These are phyloP conservation scores for Syngnathus scovelli DNA, from an alignment of 2,113 vertebrate genomes.

Conservation along the genomic window DNA sequence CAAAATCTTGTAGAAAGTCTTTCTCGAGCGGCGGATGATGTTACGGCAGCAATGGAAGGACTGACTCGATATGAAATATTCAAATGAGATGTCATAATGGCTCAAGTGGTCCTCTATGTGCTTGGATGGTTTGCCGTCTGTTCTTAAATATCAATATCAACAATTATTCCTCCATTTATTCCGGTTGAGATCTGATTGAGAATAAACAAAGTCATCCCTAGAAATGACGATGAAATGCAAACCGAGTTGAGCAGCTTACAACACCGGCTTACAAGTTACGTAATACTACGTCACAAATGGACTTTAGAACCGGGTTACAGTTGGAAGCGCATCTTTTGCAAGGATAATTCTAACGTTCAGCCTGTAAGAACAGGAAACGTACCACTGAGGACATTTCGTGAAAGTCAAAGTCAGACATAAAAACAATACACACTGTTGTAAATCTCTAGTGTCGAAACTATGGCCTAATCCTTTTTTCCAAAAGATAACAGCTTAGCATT, in stretches of 20 bases:
- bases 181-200: constrained; percentile 7
- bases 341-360: constrained; percentile 14
- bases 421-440: constrained; percentile 10
- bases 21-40: background rate
- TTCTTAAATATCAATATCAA: no score
- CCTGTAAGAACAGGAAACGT: background rate
- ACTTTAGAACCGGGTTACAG: constrained; percentile 20
- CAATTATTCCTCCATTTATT: background rate
- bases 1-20: background rate
- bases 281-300: constrained; percentile 35
- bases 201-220: constrained; percentile 12
- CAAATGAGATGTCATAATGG: background rate
- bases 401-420: background rate
- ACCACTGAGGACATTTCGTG: no score
- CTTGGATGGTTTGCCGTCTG: background rate
- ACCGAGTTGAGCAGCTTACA: constrained; percentile 38
- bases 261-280: constrained; percentile 34
- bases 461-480: no score
- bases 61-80: background rate
- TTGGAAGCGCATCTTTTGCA: constrained; percentile 17
- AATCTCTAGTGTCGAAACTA: constrained; percentile 1
- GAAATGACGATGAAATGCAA: constrained; percentile 29
- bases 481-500: constrained; percentile 41
- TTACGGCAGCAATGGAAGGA: background rate
- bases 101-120: background rate